These are phyloP conservation scores for Tetraodon nigroviridis DNA, from an alignment of 2,113 vertebrate genomes.

Conservation along the genomic window DNA sequence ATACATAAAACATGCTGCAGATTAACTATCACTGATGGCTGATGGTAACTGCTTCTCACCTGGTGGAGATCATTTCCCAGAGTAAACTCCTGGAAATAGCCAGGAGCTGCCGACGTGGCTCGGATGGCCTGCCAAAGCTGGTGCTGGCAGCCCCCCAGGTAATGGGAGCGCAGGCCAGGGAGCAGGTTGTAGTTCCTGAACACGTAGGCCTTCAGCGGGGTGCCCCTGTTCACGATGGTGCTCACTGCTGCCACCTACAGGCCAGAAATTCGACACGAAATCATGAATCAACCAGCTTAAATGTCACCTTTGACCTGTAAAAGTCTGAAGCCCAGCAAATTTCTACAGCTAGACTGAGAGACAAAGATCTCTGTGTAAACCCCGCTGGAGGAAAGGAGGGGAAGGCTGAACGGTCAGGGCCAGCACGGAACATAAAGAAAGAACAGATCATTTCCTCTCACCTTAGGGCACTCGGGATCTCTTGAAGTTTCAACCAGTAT, in stretches of 20 bases:
- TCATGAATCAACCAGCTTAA: neutral
- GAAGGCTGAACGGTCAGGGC: neutral
- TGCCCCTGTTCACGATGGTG: conserved; percentile 88
- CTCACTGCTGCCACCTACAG: conserved; percentile 90
- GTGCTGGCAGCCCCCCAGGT: conserved; percentile 88
- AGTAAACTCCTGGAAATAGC: conserved; percentile 91
- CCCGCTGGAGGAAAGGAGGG: conserved; percentile 10
- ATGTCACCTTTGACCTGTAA: neutral
- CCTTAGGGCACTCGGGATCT: conserved; percentile 88
- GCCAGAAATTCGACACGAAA: conserved; percentile 9
- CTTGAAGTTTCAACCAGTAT: conserved; percentile 92
- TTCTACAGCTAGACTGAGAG: conserved; percentile 9
- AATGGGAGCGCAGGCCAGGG: conserved; percentile 87
- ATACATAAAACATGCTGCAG: conserved; percentile 5
- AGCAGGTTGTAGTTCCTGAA: conserved; percentile 94
- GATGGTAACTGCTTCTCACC: conserved; percentile 63
- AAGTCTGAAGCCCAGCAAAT: conserved; percentile 3
- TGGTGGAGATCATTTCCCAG: conserved; percentile 90
- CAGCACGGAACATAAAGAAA: conserved; percentile 7
- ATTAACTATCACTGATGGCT: neutral
- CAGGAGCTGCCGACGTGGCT: conserved; percentile 91
- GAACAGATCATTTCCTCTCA: conserved; percentile 58
- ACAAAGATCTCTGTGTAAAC: conserved; percentile 16
- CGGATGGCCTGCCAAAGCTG: conserved; percentile 93
- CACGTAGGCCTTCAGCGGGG: conserved; percentile 88